Percentiles rank a stretch among this genome's conserved stretches.
phyloP scores from a whole-genome alignment of 2,888 invertebrate genomes.

The Gibbula magus region DNA sequence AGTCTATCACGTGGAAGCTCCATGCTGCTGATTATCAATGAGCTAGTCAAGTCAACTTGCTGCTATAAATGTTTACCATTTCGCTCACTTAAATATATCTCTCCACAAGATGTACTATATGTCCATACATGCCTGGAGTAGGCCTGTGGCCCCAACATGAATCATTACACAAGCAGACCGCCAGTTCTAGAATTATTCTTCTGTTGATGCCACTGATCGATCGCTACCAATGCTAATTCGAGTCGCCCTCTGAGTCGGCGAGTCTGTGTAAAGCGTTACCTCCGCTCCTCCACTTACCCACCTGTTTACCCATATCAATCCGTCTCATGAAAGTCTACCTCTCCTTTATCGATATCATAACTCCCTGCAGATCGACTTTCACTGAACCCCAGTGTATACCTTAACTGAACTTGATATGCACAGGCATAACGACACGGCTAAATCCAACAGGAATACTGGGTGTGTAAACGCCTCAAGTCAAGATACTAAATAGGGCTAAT shows the following conservation, averaged over 20 bases:
- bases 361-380: no score
- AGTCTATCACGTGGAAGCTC: background rate
- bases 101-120: background rate
- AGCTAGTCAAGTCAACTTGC: background rate
- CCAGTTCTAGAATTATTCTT: constrained; percentile 1
- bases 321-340: background rate
- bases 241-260: background rate
- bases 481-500: background rate
- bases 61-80: background rate
- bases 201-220: constrained; percentile 17
- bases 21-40: constrained; percentile 5
- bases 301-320: background rate
- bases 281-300: no score
- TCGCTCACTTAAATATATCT: no score
- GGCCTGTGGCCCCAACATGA: background rate
- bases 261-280: no score
- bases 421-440: no score
- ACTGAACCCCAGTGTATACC: no score
- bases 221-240: constrained; percentile 14
- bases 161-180: constrained; percentile 13
- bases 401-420: no score
- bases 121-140: background rate
- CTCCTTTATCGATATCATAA: background rate
- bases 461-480: background rate
- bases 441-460: background rate